Conservation (phyloP, 2,113 vertebrate species). For the Ammodytes dubius region DNA sequence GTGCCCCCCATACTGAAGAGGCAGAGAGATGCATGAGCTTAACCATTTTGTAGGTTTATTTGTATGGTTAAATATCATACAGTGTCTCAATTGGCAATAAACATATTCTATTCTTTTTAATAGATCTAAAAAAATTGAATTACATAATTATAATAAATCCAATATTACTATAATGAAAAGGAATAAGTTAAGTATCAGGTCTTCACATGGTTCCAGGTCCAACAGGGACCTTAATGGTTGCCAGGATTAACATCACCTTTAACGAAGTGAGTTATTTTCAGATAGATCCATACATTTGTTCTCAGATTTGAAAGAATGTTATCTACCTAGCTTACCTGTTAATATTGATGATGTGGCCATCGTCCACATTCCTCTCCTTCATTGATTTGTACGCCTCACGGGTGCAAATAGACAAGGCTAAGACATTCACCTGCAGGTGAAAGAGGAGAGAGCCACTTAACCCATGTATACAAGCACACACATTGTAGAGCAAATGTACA, state of each 20-base stretch:
- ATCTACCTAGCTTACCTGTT: slow-evolving; percentile 87
- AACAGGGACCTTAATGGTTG: slow-evolving; percentile 19
- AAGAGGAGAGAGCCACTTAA: not conserved
- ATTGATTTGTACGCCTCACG: slow-evolving; percentile 96
- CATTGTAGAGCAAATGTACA: too few species aligned
- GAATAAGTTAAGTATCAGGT: not conserved
- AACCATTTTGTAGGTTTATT: not conserved
- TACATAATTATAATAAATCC: not conserved
- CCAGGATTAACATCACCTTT: slow-evolving; percentile 4
- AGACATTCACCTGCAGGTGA: slow-evolving; percentile 90
- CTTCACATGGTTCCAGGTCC: not conserved
- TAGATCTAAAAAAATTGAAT: not conserved
- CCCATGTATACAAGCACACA: too few species aligned
- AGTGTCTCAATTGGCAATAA: not conserved
- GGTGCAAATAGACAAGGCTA: slow-evolving; percentile 95
- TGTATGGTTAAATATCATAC: not conserved
- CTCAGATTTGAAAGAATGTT: not conserved
- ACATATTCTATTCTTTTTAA: not conserved
- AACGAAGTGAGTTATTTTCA: slow-evolving; percentile 20
- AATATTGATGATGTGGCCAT: slow-evolving; percentile 98
- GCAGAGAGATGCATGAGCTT: not conserved
- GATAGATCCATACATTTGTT: slow-evolving; percentile 3
- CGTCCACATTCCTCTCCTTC: slow-evolving; percentile 93
- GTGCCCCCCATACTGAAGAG: slow-evolving; percentile 93
- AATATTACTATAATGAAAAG: not conserved